A percentile compares a stretch with the other conserved stretches of the same genome.
Evolutionary conservation across 2,888 invertebrate genomes (phyloP).

Genomic region (Arctia plantaginis): DNA sequence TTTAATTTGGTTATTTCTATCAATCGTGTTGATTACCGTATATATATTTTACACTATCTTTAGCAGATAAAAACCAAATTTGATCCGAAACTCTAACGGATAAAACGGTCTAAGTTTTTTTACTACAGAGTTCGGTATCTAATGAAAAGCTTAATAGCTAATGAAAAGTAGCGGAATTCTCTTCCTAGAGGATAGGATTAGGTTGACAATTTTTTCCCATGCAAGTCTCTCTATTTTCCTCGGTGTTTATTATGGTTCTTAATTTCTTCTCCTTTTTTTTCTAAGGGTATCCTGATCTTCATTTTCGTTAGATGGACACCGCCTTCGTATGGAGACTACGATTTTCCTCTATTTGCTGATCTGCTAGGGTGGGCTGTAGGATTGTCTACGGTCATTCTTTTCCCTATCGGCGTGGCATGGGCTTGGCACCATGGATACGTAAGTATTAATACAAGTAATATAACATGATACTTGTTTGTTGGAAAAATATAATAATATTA

Average conservation of each 20-base stretch:
- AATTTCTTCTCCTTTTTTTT: slow-evolving; percentile 12
- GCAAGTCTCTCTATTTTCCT: neutral
- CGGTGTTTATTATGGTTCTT: neutral
- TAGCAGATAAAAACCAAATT: no score
- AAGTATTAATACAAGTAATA: slow-evolving; percentile 51
- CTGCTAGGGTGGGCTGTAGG: slow-evolving; percentile 91
- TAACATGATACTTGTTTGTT: neutral
- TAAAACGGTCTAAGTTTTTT: no score
- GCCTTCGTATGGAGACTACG: slow-evolving; percentile 88
- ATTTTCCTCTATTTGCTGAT: slow-evolving; percentile 90
- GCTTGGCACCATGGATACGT: slow-evolving; percentile 77
- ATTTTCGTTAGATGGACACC: slow-evolving; percentile 89
- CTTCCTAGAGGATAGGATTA: no score
- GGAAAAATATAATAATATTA: neutral
- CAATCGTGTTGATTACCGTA: no score
- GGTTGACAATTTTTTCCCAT: neutral
- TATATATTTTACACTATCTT: no score
- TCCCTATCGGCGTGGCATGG: slow-evolving; percentile 88
- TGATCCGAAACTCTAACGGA: no score
- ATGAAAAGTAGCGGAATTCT: no score
- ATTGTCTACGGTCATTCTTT: slow-evolving; percentile 88
- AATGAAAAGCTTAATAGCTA: no score
- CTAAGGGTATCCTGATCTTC: slow-evolving; percentile 91
- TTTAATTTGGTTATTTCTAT: no score
- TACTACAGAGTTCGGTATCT: no score